Evolutionary conservation across 2,888 invertebrate genomes (phyloP), one percentile per base, ranked within the genome.

Genomic region (Noctua janthina): DNA sequence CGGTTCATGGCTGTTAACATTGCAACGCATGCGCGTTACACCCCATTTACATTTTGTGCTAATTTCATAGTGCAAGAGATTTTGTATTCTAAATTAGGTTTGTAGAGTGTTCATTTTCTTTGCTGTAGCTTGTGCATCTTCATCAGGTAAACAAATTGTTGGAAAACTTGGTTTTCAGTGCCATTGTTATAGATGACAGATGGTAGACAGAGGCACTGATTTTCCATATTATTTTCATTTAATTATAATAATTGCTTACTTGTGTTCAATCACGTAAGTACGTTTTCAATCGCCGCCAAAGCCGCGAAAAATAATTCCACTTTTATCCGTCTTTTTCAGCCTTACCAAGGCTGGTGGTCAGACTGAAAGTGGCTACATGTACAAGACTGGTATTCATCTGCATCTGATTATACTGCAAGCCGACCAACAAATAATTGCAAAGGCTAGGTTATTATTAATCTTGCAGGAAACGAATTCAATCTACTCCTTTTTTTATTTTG

Each of bases 41-140:
- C 68, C 62, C 64, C 15, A 87, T 84, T 87, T 72, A 74, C 74
- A 78, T 66, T 64, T 68, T 64, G 39, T 74, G 73, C 39, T 66
- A 64, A 73, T 72, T 71, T 29, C 56, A 17, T 59, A 29, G 59
- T 39, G 43, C 59, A 51, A 75, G 46, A 83, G n/a, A 76, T 56
- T 8, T 49, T 56, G 29, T 35, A 23, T 39, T 71, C 49, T 3
- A 62, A 49, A n/a, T 76, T 62, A 29, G 23, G 35, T 59, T 39
- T 0, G 35, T 35, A 17, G 62, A 62, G 68, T 43, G 43, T 68
- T 46, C 1, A 43, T 67, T n/a, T 67, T 43, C 23, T 1, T 67
- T 13, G 23, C 35, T 66, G 10, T 3, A 13, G 67, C 11, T 39
- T 66, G 6, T 11, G 6, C 39, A 66, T 23, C 13, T 43, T 67